Evolutionary conservation across 2,113 vertebrate species (phyloP).

Genomic region (Pseudorectes ferrugineus): DNA sequence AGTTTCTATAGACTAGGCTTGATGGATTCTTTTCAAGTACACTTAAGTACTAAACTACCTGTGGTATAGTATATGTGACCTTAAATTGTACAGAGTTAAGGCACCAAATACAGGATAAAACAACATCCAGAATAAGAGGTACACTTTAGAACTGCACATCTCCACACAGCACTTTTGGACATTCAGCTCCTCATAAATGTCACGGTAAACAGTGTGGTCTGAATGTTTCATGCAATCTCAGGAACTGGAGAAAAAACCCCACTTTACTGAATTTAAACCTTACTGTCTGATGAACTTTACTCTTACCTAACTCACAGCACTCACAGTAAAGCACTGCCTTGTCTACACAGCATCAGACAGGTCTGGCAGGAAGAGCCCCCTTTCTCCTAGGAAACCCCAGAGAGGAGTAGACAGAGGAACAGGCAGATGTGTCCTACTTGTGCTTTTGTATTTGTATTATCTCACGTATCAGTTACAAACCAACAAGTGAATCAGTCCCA

Average conservation of each 20-base stretch:
- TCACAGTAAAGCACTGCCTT: background rate
- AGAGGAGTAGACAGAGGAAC: background rate
- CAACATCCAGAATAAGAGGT: background rate
- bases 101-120: conserved; percentile 31
- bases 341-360: background rate
- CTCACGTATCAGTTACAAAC: background rate
- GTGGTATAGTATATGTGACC: background rate
- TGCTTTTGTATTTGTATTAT: background rate
- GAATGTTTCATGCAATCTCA: background rate
- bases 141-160: background rate
- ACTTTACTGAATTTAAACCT: background rate
- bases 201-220: background rate
- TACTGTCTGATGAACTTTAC: background rate
- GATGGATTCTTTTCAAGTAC: background rate
- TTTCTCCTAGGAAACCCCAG: background rate
- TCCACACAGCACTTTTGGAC: background rate
- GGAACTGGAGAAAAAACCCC: background rate
- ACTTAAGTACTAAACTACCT: background rate
- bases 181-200: background rate
- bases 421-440: background rate
- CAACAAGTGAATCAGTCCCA: background rate
- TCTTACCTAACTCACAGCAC: background rate
- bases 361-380: background rate
- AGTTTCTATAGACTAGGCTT: background rate
- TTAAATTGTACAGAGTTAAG: conserved; percentile 26